Evolutionary conservation across 2,113 vertebrate genomes (phyloP), one percentile per base, ranked within the genome.

Genomic region (Phodopus roborovskii): DNA sequence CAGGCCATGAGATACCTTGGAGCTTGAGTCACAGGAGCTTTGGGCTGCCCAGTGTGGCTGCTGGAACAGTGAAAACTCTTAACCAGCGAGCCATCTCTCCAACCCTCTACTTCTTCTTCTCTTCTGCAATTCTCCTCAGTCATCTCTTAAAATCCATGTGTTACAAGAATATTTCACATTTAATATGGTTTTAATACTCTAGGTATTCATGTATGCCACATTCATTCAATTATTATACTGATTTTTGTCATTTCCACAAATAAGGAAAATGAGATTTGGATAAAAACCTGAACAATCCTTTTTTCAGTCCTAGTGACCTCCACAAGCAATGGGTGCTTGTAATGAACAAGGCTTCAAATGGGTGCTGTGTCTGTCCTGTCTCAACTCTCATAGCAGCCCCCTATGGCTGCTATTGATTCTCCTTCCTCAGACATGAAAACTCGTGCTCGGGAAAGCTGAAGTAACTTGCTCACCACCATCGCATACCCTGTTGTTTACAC

Each of bases 91-190:
- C 77, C 48, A 20, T 79, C 28, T 79, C 77, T 33, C 48, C 45
- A 79, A 30, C 28, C 30, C 42, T 7, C 9, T 79, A 53, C 30
- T 68, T 84, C 71, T 90, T 33, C 50, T 56, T 96, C 26, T 77
- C 77, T 24, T 17, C 33, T 79, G 77, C 28, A 75, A 42, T 58
- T 45, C 30, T 92, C 60, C 81, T 83, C 48, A 88, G 22, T 36
- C 50, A 92, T 17, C 9, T 90, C 71, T 84, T 45, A 89, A 70
- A 95, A 92, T 88, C 13, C n/a, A 90, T 79, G 88, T 92, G 74
- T 91, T 81, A 71, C n/a, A 90, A 88, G 56, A 73, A 87, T 60
- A 73, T 13, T 22, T 81, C 77, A 88, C 50, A 84, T 45, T 93
- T 93, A 89, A 83, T 33, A 71, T 64, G 12, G 22, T n/a, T 87